Evolutionary conservation across 2,888 invertebrate genomes (phyloP), one percentile per base, ranked within the genome.

Genomic region (Apotomis capreana): DNA sequence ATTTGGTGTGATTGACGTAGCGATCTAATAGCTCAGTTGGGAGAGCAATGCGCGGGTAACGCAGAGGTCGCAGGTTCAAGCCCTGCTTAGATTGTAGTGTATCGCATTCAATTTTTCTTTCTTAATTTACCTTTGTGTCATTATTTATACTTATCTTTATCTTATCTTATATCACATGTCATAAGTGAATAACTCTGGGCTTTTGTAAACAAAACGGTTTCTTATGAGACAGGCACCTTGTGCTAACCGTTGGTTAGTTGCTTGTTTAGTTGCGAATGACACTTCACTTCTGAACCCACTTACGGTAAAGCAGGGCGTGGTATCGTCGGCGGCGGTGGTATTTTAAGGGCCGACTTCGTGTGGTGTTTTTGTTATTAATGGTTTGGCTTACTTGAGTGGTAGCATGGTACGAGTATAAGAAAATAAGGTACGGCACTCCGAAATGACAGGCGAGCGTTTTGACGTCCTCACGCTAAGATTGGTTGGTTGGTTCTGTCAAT

Each of bases 211-310:
- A 83, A 75, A 81, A 78, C 77, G 79, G 78, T 78, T 76, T 72
- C 75, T 78, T 84, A 84, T 76, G 85, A 80, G 86, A 87, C 77
- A 78, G 73, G 77, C 79, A 75, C 76, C 79, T 81, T 74, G 76
- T 78, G 83, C 82, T 86, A 85, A 86, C 82, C 78, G 80, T 82
- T 83, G 82, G 79, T 82, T 83, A 83, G 83, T 82, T 83, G 83
- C 83, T 82, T 81, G 80, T 77, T 77, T 76, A 78, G 79, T 79
- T 81, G 77, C 70, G 76, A 79, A 81, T 80, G 83, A 82, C 86
- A 84, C 84, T 83, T 80, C 79, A 80, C 82, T 83, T 84, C 84
- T 85, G 84, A 85, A 85, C 86, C 83, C 86, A 86, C 88, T 87
- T 84, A 85, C 80, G 79, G 80, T 83, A 80, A 81, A 61, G 68